These are phyloP conservation scores for Apodemia zela DNA, from an alignment of 2,888 invertebrate genomes.

Conservation along the genomic window DNA sequence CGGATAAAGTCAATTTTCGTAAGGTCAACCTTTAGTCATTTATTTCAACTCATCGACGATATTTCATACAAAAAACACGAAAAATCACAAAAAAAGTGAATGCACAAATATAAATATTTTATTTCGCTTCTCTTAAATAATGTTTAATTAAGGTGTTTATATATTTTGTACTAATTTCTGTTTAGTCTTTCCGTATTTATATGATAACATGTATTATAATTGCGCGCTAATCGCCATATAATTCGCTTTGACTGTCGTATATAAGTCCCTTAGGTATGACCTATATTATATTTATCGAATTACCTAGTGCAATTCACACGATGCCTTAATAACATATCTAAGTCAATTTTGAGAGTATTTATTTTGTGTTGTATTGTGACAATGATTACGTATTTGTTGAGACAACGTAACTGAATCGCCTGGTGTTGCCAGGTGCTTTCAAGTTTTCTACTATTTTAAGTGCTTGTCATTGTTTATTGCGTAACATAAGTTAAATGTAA, in stretches of 20 bases:
- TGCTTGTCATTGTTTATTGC: slow-evolving; percentile 58
- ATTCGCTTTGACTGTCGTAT: slow-evolving; percentile 77
- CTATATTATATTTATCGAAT: slow-evolving; percentile 47
- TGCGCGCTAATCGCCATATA: slow-evolving; percentile 67
- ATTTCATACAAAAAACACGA: slow-evolving; percentile 63
- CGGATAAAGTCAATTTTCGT: slow-evolving; percentile 52
- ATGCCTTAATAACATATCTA: slow-evolving; percentile 81
- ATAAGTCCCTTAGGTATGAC: slow-evolving; percentile 61
- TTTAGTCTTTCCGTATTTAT: slow-evolving; percentile 38
- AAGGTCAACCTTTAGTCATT: slow-evolving; percentile 52
- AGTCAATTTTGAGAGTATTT: slow-evolving; percentile 71
- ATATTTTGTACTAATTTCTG: slow-evolving; percentile 68
- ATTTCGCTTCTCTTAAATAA: slow-evolving; percentile 58
- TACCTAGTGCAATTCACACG: slow-evolving; percentile 78
- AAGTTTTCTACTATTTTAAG: slow-evolving; percentile 44
- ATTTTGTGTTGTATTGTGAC: slow-evolving; percentile 49
- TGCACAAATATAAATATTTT: slow-evolving; percentile 70
- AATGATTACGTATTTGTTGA: slow-evolving; percentile 21
- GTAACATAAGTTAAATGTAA: slow-evolving; percentile 66
- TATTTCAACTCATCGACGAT: slow-evolving; percentile 41
- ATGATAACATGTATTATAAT: slow-evolving; percentile 39
- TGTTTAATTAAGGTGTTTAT: slow-evolving; percentile 64
- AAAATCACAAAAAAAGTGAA: slow-evolving; percentile 72
- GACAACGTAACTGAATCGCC: slow-evolving; percentile 15
- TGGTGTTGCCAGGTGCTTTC: slow-evolving; percentile 47